These are phyloP conservation scores for Euschistus heros DNA, from an alignment of 1,140 invertebrate species.

Conservation along the genomic window DNA sequence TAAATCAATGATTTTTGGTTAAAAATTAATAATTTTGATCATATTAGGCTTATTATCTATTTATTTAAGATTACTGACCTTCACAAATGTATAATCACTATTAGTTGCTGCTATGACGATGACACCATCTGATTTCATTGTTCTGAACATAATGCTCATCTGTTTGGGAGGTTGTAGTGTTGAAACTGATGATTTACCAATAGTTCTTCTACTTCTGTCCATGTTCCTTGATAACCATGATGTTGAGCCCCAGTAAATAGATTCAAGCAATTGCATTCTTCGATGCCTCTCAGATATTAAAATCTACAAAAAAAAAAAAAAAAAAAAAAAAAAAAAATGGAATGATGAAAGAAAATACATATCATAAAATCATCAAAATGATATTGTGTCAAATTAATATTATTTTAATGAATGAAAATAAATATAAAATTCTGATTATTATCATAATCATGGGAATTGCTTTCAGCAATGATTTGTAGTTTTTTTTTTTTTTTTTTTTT, in stretches of 20 bases:
- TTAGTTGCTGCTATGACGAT: conserved; percentile 74
- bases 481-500: too few relatives aligned
- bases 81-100: conserved; percentile 74
- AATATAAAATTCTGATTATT: too few relatives aligned
- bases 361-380: too few relatives aligned
- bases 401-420: too few relatives aligned
- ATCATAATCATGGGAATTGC: too few relatives aligned
- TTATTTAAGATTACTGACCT: conserved; percentile 39
- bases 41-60: background rate
- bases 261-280: conserved; percentile 70
- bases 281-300: conserved; percentile 71
- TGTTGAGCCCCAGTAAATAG: conserved; percentile 59
- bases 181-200: conserved; percentile 10
- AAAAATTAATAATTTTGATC: background rate
- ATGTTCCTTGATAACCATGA: conserved; percentile 42
- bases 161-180: conserved; percentile 47
- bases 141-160: conserved; percentile 71
- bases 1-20: background rate
- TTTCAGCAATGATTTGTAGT: too few relatives aligned
- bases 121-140: conserved; percentile 60
- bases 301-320: conserved; percentile 65
- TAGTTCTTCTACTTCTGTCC: conserved; percentile 22
- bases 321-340: too few relatives aligned
- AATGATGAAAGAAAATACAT: too few relatives aligned
- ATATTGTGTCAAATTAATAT: too few relatives aligned